These are phyloP conservation scores for Rhyacichthys aspro DNA, from an alignment of 2,797 vertebrate species.

Conservation along the genomic window DNA sequence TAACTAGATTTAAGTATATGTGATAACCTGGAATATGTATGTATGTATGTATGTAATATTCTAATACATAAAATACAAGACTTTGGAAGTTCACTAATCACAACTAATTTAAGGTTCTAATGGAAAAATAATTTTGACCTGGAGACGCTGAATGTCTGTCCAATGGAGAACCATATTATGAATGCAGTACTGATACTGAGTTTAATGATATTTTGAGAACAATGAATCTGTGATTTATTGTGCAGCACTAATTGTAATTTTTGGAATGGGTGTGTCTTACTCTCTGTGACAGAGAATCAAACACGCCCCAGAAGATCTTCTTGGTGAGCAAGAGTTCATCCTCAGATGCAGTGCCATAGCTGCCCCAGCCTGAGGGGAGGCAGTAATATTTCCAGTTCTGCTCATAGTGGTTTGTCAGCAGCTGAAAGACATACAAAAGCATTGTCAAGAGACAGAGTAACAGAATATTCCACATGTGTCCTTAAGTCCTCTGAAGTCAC, in stretches of 20 bases:
- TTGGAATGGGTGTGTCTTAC: constrained; percentile 69
- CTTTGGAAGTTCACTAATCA: no score
- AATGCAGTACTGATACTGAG: no score
- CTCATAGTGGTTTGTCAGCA: constrained; percentile 96
- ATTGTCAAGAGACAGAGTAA: constrained; percentile 2
- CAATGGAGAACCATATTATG: no score
- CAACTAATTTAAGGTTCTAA: no score
- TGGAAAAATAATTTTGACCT: no score
- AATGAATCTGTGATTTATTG: no score
- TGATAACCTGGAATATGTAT: no score
- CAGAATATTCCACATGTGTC: not conserved
- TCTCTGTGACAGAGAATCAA: constrained; percentile 97
- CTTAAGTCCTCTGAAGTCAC: not conserved
- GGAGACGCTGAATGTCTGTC: no score
- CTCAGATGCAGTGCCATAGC: constrained; percentile 91
- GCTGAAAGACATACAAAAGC: constrained; percentile 75
- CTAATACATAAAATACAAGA: no score
- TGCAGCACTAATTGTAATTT: not conserved
- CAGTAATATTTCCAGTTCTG: constrained; percentile 99
- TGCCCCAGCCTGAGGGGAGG: constrained; percentile 93
- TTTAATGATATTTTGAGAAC: no score
- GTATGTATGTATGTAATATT: no score
- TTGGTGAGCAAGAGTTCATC: constrained; percentile 97
- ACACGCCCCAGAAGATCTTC: constrained; percentile 99
- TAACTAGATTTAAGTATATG: no score